Base-by-base conservation (phyloP, 2,888 invertebrate species). In the Andrena chrysosceles region DNA sequence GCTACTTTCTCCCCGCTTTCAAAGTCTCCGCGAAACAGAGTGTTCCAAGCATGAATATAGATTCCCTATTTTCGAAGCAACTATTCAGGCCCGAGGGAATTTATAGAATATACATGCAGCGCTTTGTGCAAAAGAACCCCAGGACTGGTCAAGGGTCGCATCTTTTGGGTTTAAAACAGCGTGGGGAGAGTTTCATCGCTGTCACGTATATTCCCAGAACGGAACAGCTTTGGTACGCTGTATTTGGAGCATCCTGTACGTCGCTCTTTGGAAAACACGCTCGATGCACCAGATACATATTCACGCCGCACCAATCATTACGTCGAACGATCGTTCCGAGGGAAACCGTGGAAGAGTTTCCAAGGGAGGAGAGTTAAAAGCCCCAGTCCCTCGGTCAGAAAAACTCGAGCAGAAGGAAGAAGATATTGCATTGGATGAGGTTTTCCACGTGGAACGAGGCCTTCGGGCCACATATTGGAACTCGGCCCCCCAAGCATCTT, bases 381-480 rank as follows among this genome's bases (percentile, higher is more conserved):
- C 6, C 33, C 3, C 13, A 20, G 2, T n/a, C 10, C 2, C 29
- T 29, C 16, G 6, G 10, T 2, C 10, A 64, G n/a, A 63, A 42
- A 49, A 56, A 52, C 29, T 26, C 5, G 48, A 67, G 62, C 26
- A 60, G 23, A 16, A 67, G 33, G 70, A 56, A 29, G 75, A 70
- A 75, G 75, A 77, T 69, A 82, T 83, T 80, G 74, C 81, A 63
- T 54, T 26, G 64, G 54, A 72, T 33, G 72, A 67, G 59, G 71
- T 48, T 85, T 76, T 77, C 63, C 70, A 48, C 68, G 52, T 62
- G 71, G 56, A 83, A 67, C 56, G 52, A 76, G 54, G 67, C 70
- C 63, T 68, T 66, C 62, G 33, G 2, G 48, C 59, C 67, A 78
- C 69, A 78, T 85, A 83, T 85, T 85, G 81, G 35, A 73, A 83